Conservation (phyloP, 2,888 invertebrate species). For the Pandemis heparana region DNA sequence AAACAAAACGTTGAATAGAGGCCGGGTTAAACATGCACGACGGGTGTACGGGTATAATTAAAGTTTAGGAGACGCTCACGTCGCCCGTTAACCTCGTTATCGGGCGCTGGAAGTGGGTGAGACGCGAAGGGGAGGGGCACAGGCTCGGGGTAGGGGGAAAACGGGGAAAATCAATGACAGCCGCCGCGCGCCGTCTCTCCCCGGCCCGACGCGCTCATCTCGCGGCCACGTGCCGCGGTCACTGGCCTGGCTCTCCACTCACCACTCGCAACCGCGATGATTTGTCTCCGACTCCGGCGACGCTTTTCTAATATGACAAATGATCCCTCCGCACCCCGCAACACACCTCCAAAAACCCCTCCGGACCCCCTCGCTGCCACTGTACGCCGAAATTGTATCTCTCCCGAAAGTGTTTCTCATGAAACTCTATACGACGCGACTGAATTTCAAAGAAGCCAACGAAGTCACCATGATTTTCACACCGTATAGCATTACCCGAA, state of each 20-base stretch:
- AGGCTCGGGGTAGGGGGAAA: slow-evolving; percentile 71
- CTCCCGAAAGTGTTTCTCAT: slow-evolving; percentile 33
- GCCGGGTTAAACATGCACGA: slow-evolving; percentile 84
- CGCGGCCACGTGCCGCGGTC: slow-evolving; percentile 84
- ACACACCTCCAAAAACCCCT: slow-evolving; percentile 24
- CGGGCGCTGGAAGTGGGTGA: slow-evolving; percentile 86
- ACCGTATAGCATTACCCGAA: slow-evolving; percentile 40
- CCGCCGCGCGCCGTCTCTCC: slow-evolving; percentile 84
- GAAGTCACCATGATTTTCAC: slow-evolving; percentile 44
- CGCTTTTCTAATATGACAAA: slow-evolving; percentile 40
- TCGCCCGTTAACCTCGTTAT: slow-evolving; percentile 86
- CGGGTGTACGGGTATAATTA: slow-evolving; percentile 85
- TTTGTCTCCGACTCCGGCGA: slow-evolving; percentile 44
- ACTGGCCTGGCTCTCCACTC: slow-evolving; percentile 74
- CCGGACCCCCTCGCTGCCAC: slow-evolving; percentile 11
- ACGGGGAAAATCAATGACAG: slow-evolving; percentile 85
- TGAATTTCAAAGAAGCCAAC: slow-evolving; percentile 46
- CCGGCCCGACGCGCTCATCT: slow-evolving; percentile 83
- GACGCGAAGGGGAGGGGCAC: slow-evolving; percentile 79
- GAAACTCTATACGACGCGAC: slow-evolving; percentile 43
- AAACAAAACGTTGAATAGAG: slow-evolving; percentile 82
- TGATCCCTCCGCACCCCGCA: slow-evolving; percentile 38
- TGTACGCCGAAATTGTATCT: slow-evolving; percentile 36
- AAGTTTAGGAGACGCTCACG: slow-evolving; percentile 86
- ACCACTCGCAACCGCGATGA: slow-evolving; percentile 47